Evolutionary conservation across 2,888 invertebrate species (phyloP).

Genomic region (Acronicta alni): DNA sequence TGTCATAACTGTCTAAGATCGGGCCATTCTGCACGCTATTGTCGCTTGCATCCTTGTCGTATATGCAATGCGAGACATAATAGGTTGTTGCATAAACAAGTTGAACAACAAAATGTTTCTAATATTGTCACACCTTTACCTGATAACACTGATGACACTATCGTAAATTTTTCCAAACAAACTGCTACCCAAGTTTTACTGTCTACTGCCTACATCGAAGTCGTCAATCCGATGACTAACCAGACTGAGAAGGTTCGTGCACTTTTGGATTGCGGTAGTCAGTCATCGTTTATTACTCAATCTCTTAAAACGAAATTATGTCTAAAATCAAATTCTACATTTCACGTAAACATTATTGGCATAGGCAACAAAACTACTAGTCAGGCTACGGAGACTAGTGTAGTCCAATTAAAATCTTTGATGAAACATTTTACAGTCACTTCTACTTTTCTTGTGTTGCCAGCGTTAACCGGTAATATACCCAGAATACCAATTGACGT

Average conservation of each 20-base stretch:
- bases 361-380: too few relatives aligned
- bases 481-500: slow-evolving; percentile 3
- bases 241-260: not conserved
- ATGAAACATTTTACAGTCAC: too few relatives aligned
- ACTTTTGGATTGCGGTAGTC: not conserved
- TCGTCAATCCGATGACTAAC: not conserved
- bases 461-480: slow-evolving; percentile 5
- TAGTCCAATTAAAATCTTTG: too few relatives aligned
- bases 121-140: not conserved
- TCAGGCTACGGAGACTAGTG: too few relatives aligned
- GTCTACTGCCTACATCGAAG: slow-evolving; percentile 4
- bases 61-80: not conserved
- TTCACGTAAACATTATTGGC: too few relatives aligned
- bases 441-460: slow-evolving; percentile 4
- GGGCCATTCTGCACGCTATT: not conserved
- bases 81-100: slow-evolving; percentile 1
- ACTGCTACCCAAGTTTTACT: not conserved
- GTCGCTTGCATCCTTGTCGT: not conserved
- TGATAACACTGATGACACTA: not conserved
- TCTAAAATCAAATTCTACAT: not conserved
- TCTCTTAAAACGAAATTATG: not conserved
- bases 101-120: not conserved
- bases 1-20: not conserved
- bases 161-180: slow-evolving; percentile 2
- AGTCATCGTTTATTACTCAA: slow-evolving; percentile 1